Percentiles rank a stretch among this genome's conserved stretches.
These are phyloP conservation scores for Eupithecia centaureata DNA, from an alignment of 2,888 invertebrate genomes.

Conservation along the genomic window DNA sequence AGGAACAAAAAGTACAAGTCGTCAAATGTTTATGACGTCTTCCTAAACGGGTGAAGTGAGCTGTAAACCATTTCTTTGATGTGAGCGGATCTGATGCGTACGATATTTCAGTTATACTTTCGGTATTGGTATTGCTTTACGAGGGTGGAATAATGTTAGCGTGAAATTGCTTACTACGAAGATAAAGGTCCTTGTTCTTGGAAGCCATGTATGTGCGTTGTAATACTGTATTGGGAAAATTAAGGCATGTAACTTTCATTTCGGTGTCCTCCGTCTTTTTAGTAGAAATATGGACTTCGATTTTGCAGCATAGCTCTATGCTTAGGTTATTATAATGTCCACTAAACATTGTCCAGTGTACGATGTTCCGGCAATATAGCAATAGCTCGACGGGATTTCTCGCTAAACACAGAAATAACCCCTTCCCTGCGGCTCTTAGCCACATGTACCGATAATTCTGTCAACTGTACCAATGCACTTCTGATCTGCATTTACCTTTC, in stretches of 20 bases:
- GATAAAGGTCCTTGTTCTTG: neutral
- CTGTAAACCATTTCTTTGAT: slow-evolving; percentile 60
- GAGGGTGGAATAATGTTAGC: slow-evolving; percentile 6
- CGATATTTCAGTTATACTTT: slow-evolving; percentile 40
- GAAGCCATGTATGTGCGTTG: neutral
- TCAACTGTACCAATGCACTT: slow-evolving; percentile 72
- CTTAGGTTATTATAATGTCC: neutral
- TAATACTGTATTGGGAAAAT: neutral
- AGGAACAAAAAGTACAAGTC: slow-evolving; percentile 44
- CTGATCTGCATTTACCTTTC: slow-evolving; percentile 55
- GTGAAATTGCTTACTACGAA: slow-evolving; percentile 29
- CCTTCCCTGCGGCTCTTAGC: slow-evolving; percentile 68
- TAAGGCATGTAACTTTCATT: neutral
- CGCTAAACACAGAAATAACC: slow-evolving; percentile 80
- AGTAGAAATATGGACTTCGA: neutral
- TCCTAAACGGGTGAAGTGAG: slow-evolving; percentile 55
- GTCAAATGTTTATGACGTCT: slow-evolving; percentile 54
- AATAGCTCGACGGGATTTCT: slow-evolving; percentile 68
- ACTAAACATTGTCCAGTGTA: slow-evolving; percentile 45
- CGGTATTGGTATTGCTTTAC: slow-evolving; percentile 25
- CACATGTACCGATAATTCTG: slow-evolving; percentile 70
- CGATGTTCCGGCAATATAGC: slow-evolving; percentile 61
- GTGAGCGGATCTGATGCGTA: slow-evolving; percentile 51
- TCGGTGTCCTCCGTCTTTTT: neutral
- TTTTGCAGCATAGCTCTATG: neutral